Percentiles rank a stretch among this genome's conserved stretches.
These are phyloP conservation scores for Ornithoptera alexandrae DNA, from an alignment of 2,888 invertebrate genomes.

Conservation along the genomic window DNA sequence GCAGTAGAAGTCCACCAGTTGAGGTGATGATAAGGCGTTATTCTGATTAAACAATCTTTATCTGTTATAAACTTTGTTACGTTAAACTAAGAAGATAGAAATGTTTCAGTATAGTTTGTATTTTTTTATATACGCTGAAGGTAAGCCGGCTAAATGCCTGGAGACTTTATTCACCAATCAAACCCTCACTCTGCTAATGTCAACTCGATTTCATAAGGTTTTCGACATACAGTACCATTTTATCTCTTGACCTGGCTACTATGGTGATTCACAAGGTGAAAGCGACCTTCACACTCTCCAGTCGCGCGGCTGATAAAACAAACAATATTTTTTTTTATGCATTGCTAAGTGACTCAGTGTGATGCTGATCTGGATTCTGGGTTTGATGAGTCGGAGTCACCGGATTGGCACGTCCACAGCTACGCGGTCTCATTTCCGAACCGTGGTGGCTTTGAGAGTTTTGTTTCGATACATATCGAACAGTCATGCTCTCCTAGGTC, in stretches of 20 bases:
- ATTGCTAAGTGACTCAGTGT: slow-evolving; percentile 45
- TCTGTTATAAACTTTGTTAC: no score
- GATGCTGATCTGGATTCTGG: slow-evolving; percentile 38
- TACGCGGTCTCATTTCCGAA: slow-evolving; percentile 20
- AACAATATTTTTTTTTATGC: slow-evolving; percentile 47
- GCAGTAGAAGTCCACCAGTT: no score
- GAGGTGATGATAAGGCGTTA: no score
- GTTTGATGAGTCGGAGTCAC: slow-evolving; percentile 22
- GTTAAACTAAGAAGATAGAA: no score
- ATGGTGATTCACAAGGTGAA: slow-evolving; percentile 57
- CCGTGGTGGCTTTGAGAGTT: slow-evolving; percentile 2
- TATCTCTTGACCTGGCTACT: slow-evolving; percentile 27
- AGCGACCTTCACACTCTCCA: slow-evolving; percentile 59
- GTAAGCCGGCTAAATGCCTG: no score
- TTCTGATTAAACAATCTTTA: no score
- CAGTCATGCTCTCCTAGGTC: background rate
- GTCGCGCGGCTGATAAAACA: slow-evolving; percentile 43
- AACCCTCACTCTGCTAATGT: no score
- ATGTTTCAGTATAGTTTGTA: no score
- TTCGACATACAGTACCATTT: slow-evolving; percentile 28
- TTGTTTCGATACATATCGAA: slow-evolving; percentile 5
- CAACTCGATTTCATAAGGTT: slow-evolving; percentile 38
- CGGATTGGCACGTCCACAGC: slow-evolving; percentile 16
- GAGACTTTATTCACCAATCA: no score
- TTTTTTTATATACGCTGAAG: no score